These are phyloP conservation scores for Priocnemis perturbator DNA, from an alignment of 2,888 invertebrate species.

Conservation along the genomic window DNA sequence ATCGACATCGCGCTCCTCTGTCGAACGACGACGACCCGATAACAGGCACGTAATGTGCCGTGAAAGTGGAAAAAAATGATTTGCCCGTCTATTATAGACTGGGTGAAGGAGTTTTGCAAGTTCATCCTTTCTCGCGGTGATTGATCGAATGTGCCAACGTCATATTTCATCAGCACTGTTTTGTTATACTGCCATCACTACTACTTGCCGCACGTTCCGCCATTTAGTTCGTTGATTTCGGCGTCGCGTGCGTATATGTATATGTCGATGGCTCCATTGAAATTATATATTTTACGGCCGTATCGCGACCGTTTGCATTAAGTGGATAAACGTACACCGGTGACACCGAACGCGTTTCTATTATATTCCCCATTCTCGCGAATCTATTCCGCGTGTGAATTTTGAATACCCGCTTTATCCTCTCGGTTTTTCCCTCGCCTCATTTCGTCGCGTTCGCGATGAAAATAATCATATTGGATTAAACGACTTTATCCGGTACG, in stretches of 20 bases:
- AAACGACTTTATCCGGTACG: conserved; percentile 3
- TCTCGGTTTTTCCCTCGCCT: not conserved
- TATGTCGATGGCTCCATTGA: too few relatives aligned
- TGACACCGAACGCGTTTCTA: not conserved
- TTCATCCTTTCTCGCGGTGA: conserved; percentile 37
- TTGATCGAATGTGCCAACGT: conserved; percentile 36
- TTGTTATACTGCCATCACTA: conserved; percentile 23
- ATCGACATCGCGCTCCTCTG: conserved; percentile 21
- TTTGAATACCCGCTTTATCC: not conserved
- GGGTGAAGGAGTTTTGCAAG: conserved; percentile 33
- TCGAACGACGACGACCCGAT: conserved; percentile 33
- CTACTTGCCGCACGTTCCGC: conserved; percentile 15
- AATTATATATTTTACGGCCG: too few relatives aligned
- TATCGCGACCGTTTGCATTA: too few relatives aligned
- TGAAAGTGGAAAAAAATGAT: conserved; percentile 47
- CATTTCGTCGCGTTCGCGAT: not conserved
- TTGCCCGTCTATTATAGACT: conserved; percentile 17
- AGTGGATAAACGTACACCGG: not conserved
- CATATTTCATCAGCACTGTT: conserved; percentile 40
- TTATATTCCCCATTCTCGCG: not conserved
- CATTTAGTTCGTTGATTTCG: not conserved
- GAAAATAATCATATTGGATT: conserved; percentile 4
- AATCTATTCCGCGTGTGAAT: not conserved
- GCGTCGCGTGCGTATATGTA: too few relatives aligned
- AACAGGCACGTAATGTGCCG: conserved; percentile 45